Evolutionary conservation across 2,888 invertebrate genomes (phyloP), one percentile per base, ranked within the genome.

Genomic region (Lochmaea capreae): DNA sequence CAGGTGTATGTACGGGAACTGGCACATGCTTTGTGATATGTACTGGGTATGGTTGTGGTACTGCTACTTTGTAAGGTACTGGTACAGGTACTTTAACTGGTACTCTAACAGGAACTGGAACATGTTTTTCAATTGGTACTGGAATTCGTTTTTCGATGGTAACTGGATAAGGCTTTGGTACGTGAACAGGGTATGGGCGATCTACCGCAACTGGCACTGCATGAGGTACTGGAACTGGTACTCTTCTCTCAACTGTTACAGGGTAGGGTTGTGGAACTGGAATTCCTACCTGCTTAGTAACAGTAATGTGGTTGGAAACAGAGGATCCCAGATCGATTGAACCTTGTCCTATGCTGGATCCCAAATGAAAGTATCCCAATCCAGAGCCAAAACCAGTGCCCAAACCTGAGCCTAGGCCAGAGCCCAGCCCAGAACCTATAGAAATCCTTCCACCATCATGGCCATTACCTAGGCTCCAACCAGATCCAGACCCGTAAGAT

Each of bases 41-140:
- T 26, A 89, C 88, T n/a, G 87, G 84, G 43, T 82, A 81, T 57
- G 86, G 87, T 76, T 84, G 84, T 65, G 86, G 86, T 54, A 87
- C 84, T 33, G 83, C 79, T 68, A 85, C 83, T 73, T 83, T 83
- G 42, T 84, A 82, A 67, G 85, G 86, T n/a, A 85, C 85, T 49
- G 85, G 83, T 12, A 86, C 84, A 22, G 84, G 80, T 67, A 86
- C 84, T 77, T 81, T 86, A 11, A 88, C 87, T 78, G 88, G 87
- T 65, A 89, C 88, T 86, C 85, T 82, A 43, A 85, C 86, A 77
- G 83, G 87, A 69, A 82, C 81, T 46, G 86, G 90, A 1, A 90
- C 89, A 0, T 89, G 89, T 76, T 89, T 90, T 2, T 90, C 87
- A 2, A 90, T 90, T 3, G 88, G 89, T 52, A 88, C 88, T 3